Conservation (phyloP, 2,888 invertebrate species). For the Platynereis dumerilii region DNA sequence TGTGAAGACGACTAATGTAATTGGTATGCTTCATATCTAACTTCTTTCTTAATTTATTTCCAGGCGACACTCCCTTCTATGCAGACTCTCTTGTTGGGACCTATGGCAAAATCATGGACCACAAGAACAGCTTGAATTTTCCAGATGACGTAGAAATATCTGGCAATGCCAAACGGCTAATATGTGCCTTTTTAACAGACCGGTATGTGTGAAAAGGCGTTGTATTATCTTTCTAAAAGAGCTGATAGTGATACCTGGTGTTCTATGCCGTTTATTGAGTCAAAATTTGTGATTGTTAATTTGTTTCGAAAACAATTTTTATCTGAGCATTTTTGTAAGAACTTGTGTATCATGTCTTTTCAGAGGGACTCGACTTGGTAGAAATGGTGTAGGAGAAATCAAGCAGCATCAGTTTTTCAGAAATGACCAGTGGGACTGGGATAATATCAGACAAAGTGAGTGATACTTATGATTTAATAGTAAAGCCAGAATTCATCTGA, state of each 20-base stretch:
- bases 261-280: too few relatives aligned
- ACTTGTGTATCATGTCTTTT: too few relatives aligned
- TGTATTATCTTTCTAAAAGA: neutral
- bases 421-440: conserved; percentile 98
- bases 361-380: conserved; percentile 81
- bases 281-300: too few relatives aligned
- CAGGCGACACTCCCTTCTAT: conserved; percentile 94
- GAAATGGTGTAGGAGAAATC: conserved; percentile 92
- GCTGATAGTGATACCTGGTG: too few relatives aligned
- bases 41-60: too few relatives aligned
- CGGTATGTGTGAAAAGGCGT: conserved; percentile 68
- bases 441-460: conserved; percentile 86
- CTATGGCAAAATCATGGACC: conserved; percentile 99
- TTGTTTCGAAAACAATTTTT: too few relatives aligned
- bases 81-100: conserved; percentile 98
- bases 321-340: too few relatives aligned
- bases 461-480: neutral
- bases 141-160: conserved; percentile 92
- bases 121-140: conserved; percentile 92
- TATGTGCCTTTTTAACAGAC: conserved; percentile 92
- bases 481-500: too few relatives aligned
- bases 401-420: conserved; percentile 93
- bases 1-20: too few relatives aligned
- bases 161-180: conserved; percentile 74
- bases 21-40: too few relatives aligned